Evolutionary conservation across 2,113 vertebrate genomes (phyloP), one percentile per base, ranked within the genome.

Genomic region (Recurvirostra avosetta): DNA sequence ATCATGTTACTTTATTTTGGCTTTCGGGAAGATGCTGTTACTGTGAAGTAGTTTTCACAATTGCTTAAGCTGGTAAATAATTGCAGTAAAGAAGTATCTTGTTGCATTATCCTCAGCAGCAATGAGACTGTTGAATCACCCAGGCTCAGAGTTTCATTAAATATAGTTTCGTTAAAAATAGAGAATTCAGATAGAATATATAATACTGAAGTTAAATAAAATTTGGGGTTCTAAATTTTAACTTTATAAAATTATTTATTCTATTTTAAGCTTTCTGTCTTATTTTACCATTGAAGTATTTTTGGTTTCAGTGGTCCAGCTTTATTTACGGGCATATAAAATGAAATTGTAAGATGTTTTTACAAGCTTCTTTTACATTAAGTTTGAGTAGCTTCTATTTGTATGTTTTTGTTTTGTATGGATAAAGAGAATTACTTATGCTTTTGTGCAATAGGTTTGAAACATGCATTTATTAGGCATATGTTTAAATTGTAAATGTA

Each of bases 201-300:
- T 98, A 98, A 98, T 98, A 98, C 90, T 97, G 97, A 98, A 97
- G 97, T 98, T 98, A 98, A 98, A 96, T 96, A 95, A 98, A 95
- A 97, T 96, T 97, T 87, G 96, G 97, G 97, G 97, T 82, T 97
- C 97, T 88, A 97, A 97, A 94, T 96, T 97, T 97, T 98, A 98
- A 98, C 98, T 98, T 98, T 98, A 98, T 98, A 97, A 98, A 97
- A 98, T 98, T 98, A 98, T 98, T 98, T 98, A 98, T 98, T 98
- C 97, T 98, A 98, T 98, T 98, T 98, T 98, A 98, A 98, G 96
- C 97, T 94, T 98, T 98, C 98, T 98, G 93, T 98, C 97, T 96
- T 98, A 97, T 97, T 98, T 98, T 98, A 96, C 97, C 98, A 97
- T 98, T 96, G 91, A 97, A 59, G 93, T 91, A 94, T 97, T 97